Percentiles rank a stretch among this genome's conserved stretches.
phyloP scores from a whole-genome alignment of 2,888 invertebrate genomes.

The Stenchaetothrips biformis region DNA sequence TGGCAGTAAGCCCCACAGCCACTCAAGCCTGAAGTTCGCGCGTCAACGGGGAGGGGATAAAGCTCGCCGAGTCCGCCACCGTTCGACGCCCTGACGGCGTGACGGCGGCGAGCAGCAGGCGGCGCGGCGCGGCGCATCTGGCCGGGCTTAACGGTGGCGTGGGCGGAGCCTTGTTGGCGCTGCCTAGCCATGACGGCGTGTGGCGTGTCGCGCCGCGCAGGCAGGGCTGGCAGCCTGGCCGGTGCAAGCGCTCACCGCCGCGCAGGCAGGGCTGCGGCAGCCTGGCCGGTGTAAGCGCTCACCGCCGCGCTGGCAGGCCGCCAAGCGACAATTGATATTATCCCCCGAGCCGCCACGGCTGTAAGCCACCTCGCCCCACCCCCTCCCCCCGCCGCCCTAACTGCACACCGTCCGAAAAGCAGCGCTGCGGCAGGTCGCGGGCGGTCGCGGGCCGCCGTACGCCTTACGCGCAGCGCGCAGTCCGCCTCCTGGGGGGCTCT shows the following conservation, averaged over 20 bases:
- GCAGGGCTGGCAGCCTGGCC: background rate
- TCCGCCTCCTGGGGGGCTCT: background rate
- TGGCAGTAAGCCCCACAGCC: no score
- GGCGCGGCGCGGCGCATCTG: no score
- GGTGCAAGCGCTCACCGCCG: background rate
- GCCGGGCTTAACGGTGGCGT: no score
- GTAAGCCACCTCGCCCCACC: background rate
- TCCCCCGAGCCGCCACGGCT: background rate
- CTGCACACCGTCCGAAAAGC: no score
- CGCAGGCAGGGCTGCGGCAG: background rate
- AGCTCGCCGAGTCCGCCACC: no score
- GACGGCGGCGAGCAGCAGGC: background rate
- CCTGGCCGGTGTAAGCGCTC: background rate
- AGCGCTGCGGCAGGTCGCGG: no score
- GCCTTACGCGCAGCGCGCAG: background rate
- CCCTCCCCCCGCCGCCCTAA: background rate
- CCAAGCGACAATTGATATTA: constrained; percentile 21
- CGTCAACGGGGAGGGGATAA: no score
- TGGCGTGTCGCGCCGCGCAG: background rate
- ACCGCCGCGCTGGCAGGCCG: background rate
- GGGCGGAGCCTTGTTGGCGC: no score
- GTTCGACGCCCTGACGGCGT: background rate
- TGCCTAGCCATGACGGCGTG: background rate
- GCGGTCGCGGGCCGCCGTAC: no score
- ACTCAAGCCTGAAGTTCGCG: no score